Conservation (phyloP, 2,113 vertebrate genomes). For the Piprites chloris region DNA sequence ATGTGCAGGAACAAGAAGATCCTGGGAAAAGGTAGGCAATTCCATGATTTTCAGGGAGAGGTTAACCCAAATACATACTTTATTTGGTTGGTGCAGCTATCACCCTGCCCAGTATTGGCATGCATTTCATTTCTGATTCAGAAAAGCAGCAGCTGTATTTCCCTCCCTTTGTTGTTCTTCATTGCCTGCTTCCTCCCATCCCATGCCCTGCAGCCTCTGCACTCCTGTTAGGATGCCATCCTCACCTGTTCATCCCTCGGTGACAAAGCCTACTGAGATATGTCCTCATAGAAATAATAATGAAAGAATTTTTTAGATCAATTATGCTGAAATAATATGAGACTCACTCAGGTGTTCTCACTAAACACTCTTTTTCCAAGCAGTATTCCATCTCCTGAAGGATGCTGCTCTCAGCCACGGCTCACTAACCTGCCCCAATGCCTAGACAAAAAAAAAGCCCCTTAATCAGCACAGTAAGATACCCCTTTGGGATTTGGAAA, state of each 20-base stretch:
- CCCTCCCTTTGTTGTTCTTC: not conserved
- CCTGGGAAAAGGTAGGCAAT: not conserved
- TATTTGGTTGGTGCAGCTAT: not conserved
- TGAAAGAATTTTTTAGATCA: not conserved
- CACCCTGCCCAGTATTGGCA: not conserved
- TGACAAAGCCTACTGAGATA: not conserved
- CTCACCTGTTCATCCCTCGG: not conserved
- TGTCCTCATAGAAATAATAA: not conserved
- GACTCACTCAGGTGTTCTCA: not conserved
- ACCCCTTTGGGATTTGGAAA: not conserved
- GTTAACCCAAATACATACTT: not conserved
- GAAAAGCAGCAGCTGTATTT: not conserved
- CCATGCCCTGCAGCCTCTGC: fast-evolving
- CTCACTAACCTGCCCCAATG: not conserved
- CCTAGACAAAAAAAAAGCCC: not conserved
- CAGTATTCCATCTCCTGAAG: not conserved
- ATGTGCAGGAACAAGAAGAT: not conserved
- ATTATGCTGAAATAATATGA: not conserved
- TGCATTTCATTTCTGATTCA: not conserved
- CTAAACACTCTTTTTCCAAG: not conserved
- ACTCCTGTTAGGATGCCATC: not conserved
- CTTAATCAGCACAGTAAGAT: not conserved
- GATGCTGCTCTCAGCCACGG: not conserved
- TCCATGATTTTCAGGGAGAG: not conserved
- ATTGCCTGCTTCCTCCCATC: not conserved